phyloP scores from a whole-genome alignment of 2,888 invertebrate genomes.

The Eupithecia insigniata region DNA sequence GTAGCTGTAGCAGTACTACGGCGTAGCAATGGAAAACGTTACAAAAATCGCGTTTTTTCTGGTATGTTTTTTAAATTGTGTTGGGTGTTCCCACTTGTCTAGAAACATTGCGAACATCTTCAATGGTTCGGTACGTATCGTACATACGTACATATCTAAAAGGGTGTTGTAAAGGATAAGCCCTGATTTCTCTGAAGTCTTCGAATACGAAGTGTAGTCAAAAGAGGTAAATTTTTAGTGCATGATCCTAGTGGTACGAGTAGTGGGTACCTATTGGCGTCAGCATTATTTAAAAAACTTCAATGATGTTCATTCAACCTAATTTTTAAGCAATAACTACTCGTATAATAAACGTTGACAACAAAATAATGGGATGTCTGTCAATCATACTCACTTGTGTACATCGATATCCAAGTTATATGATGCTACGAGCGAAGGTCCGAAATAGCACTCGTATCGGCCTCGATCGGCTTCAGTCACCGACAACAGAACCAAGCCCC shows the following conservation, averaged over 20 bases:
- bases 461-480: conserved; percentile 85
- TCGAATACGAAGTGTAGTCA: neutral
- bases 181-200: neutral
- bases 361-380: neutral
- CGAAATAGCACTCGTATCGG: conserved; percentile 85
- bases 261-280: too few species aligned
- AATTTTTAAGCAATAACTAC: neutral
- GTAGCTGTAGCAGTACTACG: neutral
- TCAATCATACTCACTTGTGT: conserved; percentile 67
- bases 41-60: neutral
- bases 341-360: neutral
- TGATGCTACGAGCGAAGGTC: conserved; percentile 81
- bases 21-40: neutral
- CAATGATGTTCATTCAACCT: neutral
- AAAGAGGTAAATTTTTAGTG: neutral
- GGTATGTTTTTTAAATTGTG: neutral
- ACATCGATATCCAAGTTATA: conserved; percentile 86
- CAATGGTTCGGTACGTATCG: neutral
- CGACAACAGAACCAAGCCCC: conserved; percentile 84
- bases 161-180: neutral
- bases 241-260: too few species aligned
- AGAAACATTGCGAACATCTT: too few species aligned
- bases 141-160: neutral
- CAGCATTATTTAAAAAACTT: neutral
- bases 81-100: neutral